Evolutionary conservation across 2,888 invertebrate genomes (phyloP), one percentile per base, ranked within the genome.

Genomic region (Megamerina dolium): DNA sequence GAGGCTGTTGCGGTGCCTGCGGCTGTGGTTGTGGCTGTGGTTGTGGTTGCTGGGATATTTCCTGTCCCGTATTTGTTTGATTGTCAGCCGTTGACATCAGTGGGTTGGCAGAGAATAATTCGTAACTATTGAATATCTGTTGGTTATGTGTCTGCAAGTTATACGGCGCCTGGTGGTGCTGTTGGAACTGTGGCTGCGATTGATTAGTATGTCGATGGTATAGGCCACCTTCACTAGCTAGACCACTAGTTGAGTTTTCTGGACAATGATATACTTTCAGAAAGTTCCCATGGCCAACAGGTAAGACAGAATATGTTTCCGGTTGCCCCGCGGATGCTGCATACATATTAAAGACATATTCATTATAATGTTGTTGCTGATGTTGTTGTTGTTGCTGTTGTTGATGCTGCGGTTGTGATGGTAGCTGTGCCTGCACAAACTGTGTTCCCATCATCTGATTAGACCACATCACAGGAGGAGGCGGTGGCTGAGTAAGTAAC

Each of bases 221-320:
- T 43, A 32, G 43, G 23, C 31, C 45, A 30, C 37, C 44, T 38
- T 59, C 59, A 19, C 48, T 58, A 9, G 52, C 49, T 4, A 53
- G 14, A n/a, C 40, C 43, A 8, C 35, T 32, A 36, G 43, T 37
- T 5, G 47, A 48, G 42, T 60, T 64, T 41, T 70, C 69, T 6
- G 63, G 52, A 37, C 63, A 66, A 48, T 68, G 71, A 48, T 70
- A 71, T 1, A 71, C 66, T 53, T 71, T 71, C 2, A 71, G 53
- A 42, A 70, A 70, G 41, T 70, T 70, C 0, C 70, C 70, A 47
- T 65, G 66, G 1, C 70, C 70, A 2, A 71, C 67, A 2, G 70
- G 64, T 37, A 70, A 51, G 23, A 70, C 70, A 0, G 70, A 68
- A 42, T 67, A 71, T 5, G 67, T 63, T 52, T 68, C 70, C 19